Base-by-base conservation (phyloP, 2,888 invertebrate species). In the Thecophora atra region DNA sequence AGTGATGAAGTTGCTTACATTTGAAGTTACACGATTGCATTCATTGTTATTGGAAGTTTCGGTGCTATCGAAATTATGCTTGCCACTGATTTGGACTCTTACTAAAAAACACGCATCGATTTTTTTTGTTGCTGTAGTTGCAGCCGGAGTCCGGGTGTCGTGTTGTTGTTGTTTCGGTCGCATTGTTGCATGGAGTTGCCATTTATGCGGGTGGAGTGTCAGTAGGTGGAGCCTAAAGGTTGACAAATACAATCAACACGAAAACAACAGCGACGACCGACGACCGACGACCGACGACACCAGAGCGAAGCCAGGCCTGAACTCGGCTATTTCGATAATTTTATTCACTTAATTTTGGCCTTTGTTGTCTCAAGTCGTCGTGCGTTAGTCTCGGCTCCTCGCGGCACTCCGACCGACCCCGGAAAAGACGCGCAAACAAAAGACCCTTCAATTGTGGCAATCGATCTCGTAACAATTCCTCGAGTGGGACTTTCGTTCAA, bases 1-100 rank as follows among this genome's bases (percentile, higher is more conserved):
- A 30, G 52, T 51, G 52, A 19, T 37, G 52, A 1, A n/a, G 47
- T n/a, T 47, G 26, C 28, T 52, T 37, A 79, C 78, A 81, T 81
- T 80, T 78, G 81, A 77, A 81, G 73, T 82, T 80, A 80, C 82
- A 81, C 82, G 82, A 80, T 79, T 81, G 83, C 8, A 11, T 47
- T 17, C 17, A 11, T 37, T 37, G 11, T 47, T n/a, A 47, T 47
- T 47, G 13, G 8, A 8, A 5, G 11, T 47, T 17, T n/a, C 11
- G 11, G 6, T 37, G 6, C 11, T 37, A 37, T 37, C 11, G 8
- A 6, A 6, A 6, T 30, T 30, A 37, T 37, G 6, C 6, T 37
- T 37, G 11, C 11, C 11, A 37, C 11, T 2, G 37, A 37, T 37
- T 37, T 37, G 37, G 37, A 37, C 11, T 37, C 7, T 37, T 37